These are phyloP conservation scores for Meghimatium bilineatum DNA, from an alignment of 2,888 invertebrate species.

Conservation along the genomic window DNA sequence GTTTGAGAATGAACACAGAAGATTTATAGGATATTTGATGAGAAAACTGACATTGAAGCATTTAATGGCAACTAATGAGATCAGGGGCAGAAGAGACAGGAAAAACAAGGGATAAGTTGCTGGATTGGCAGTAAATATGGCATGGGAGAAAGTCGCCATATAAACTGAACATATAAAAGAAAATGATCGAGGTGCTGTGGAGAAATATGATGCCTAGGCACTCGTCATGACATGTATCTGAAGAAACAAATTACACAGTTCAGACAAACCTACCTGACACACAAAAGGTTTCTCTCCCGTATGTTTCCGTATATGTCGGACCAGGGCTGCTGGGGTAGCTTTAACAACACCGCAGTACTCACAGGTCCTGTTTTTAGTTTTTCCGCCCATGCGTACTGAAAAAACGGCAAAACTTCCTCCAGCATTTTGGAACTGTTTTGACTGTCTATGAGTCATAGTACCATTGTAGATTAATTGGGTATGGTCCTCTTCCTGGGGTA, in stretches of 20 bases:
- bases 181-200: no score
- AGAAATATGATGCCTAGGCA: no score
- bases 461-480: slow-evolving; percentile 34
- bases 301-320: slow-evolving; percentile 71
- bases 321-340: slow-evolving; percentile 71
- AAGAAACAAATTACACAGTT: not conserved
- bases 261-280: slow-evolving; percentile 60
- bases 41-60: no score
- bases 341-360: slow-evolving; percentile 71
- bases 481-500: slow-evolving; percentile 24
- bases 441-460: slow-evolving; percentile 45
- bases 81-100: no score
- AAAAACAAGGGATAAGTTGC: no score
- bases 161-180: no score
- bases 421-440: slow-evolving; percentile 40
- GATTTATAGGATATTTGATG: no score
- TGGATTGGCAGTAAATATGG: no score
- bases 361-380: slow-evolving; percentile 63
- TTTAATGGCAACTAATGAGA: no score
- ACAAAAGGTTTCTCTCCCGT: slow-evolving; percentile 72
- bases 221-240: no score
- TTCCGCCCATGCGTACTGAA: slow-evolving; percentile 24
- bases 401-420: slow-evolving; percentile 32
- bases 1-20: no score
- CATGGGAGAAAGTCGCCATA: no score